A percentile compares a stretch with the other conserved stretches of the same genome.
Evolutionary conservation across 1,140 invertebrate species (phyloP).

Genomic region (Oryzaephilus surinamensis): DNA sequence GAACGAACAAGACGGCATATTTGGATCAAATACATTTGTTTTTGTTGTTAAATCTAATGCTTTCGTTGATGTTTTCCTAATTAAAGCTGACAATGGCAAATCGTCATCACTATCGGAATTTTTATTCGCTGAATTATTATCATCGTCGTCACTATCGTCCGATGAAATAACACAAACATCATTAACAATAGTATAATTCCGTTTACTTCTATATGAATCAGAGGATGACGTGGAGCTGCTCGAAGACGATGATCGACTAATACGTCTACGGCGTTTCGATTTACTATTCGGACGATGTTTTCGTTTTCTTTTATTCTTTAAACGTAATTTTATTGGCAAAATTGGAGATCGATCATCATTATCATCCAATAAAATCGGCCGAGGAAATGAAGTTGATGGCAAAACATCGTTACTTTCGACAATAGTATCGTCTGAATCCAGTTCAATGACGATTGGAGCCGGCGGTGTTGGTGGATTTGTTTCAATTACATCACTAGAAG

Average conservation of each 20-base stretch:
- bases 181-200: too few species aligned
- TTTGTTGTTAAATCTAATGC: too few species aligned
- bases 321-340: slow-evolving; percentile 24
- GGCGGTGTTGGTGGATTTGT: background rate
- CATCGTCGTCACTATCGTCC: too few species aligned
- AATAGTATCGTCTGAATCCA: slow-evolving; percentile 25
- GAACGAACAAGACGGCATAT: too few species aligned
- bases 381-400: slow-evolving; percentile 12
- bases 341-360: slow-evolving; percentile 10
- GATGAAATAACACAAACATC: too few species aligned
- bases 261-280: slow-evolving; percentile 7
- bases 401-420: slow-evolving; percentile 4
- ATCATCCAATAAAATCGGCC: too few species aligned
- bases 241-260: slow-evolving; percentile 1
- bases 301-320: slow-evolving; percentile 21
- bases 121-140: too few species aligned
- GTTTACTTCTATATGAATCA: slow-evolving; percentile 5
- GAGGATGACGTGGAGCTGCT: background rate
- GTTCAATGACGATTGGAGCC: slow-evolving; percentile 20
- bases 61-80: too few species aligned
- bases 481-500: slow-evolving; percentile 4
- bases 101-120: slow-evolving; percentile 14
- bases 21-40: too few species aligned
- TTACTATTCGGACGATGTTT: slow-evolving; percentile 13
- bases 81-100: slow-evolving; percentile 10